Evolutionary conservation across 2,888 invertebrate genomes (phyloP).

Genomic region (Eudasyphora cyanicolor): DNA sequence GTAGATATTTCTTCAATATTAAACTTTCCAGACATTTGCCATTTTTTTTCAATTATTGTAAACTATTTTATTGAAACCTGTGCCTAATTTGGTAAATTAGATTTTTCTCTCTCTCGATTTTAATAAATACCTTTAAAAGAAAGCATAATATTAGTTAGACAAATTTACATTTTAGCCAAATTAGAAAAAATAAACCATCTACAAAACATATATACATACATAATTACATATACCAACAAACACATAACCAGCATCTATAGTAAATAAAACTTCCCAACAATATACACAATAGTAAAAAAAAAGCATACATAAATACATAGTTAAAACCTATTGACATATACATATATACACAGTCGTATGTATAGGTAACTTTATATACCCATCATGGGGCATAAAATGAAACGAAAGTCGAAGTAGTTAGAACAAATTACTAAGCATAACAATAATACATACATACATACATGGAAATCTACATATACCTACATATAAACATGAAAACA

Average conservation of each 20-base stretch:
- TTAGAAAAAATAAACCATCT: neutral
- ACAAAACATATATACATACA: conserved; percentile 17
- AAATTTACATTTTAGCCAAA: conserved; percentile 56
- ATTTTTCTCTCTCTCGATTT: conserved; percentile 11
- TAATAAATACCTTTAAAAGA: conserved; percentile 37
- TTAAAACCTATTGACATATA: too few relatives aligned
- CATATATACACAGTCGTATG: conserved; percentile 24
- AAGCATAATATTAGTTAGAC: conserved; percentile 58
- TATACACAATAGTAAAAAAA: too few relatives aligned
- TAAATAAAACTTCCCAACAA: too few relatives aligned
- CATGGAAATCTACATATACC: conserved; percentile 31
- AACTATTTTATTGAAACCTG: conserved; percentile 1
- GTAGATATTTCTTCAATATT: too few relatives aligned
- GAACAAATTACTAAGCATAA: conserved; percentile 13
- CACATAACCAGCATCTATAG: conserved; percentile 5
- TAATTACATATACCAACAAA: conserved; percentile 22
- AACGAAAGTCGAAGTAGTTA: conserved; percentile 30
- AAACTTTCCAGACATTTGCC: conserved; percentile 26
- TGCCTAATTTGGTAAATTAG: conserved; percentile 59
- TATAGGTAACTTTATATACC: neutral
- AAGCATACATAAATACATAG: neutral
- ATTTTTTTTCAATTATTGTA: neutral
- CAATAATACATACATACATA: neutral
- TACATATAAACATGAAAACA: conserved; percentile 44
- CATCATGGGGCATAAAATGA: neutral